Conservation (phyloP, 1,140 invertebrate species). For the Steinernema khuongi region DNA sequence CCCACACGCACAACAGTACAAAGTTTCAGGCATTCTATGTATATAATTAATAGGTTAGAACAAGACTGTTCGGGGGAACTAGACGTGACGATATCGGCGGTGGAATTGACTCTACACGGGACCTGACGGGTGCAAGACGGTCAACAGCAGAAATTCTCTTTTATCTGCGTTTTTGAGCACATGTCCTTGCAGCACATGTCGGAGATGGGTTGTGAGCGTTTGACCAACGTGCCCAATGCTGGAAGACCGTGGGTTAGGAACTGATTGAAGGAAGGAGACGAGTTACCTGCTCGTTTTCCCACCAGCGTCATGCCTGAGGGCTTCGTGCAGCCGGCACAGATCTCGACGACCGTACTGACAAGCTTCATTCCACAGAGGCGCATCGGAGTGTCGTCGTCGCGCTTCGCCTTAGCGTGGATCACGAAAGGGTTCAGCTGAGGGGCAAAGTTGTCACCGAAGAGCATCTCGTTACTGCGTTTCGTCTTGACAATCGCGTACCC, state of each 20-base stretch:
- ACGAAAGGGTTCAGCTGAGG: not conserved
- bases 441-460: not conserved
- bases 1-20: no score
- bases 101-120: no score
- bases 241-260: not conserved
- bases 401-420: not conserved
- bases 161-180: not conserved
- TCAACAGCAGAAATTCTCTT: not conserved
- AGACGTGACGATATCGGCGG: no score
- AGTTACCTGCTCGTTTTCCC: not conserved
- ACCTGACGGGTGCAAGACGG: no score
- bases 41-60: no score
- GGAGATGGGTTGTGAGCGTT: not conserved
- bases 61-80: no score
- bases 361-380: constrained; percentile 11
- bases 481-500: no score
- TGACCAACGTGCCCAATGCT: not conserved
- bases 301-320: not conserved
- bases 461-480: not conserved
- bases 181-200: constrained; percentile 9
- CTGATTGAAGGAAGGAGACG: not conserved
- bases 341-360: not conserved
- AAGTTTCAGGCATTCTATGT: no score
- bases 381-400: not conserved
- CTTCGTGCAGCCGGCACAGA: not conserved